Base-by-base conservation (phyloP, 1,140 invertebrate genomes). In the Panagrolaimus sp. region DNA sequence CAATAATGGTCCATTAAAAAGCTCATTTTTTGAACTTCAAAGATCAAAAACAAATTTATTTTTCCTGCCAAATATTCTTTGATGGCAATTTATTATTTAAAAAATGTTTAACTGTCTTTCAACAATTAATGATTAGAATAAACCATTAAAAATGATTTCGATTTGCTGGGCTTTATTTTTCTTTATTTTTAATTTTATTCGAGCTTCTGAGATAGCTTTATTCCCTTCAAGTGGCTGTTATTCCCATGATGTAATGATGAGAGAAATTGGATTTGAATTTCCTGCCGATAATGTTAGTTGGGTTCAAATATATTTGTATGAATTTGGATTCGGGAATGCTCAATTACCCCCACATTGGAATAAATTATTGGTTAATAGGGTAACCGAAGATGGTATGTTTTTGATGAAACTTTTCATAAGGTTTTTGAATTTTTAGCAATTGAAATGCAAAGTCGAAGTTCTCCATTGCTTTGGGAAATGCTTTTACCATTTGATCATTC, bases 231-330 rank as follows among this genome's bases (percentile, higher is more conserved):
- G 52, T 48, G 78, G 78, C 1, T 80, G 79, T 62, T 79, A 75
- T 52, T 71, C 69, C 9, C 78, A 79, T 55, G 78, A 79, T 68
- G 68, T 75, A 24, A 80, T 78, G 75, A 74, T 78, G 78, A 65
- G 70, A 21, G 75, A 79, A 69, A 69, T 81, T 32, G 78, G 77
- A 14, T 43, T 69, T 14, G 47, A 66, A 21, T 81, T 81, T 70
- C 38, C 28, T 24, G 38, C 10, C 1, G 15, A 67, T 17, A 73
- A 75, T 38, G 70, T 81, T 46, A 72, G 65, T 21, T 79, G 78
- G 78, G 24, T 79, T 17, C 78, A 79, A 67, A 72, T 78, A 6
- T 71, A 71, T 55, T 71, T 72, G 43, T 81, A 80, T 65, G 68
- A 77, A 15, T 79, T 79, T 52, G 76, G 76, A 8, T 77, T 78